Evolutionary conservation across 2,113 vertebrate genomes (phyloP).

Genomic region (Clarias batrachus): DNA sequence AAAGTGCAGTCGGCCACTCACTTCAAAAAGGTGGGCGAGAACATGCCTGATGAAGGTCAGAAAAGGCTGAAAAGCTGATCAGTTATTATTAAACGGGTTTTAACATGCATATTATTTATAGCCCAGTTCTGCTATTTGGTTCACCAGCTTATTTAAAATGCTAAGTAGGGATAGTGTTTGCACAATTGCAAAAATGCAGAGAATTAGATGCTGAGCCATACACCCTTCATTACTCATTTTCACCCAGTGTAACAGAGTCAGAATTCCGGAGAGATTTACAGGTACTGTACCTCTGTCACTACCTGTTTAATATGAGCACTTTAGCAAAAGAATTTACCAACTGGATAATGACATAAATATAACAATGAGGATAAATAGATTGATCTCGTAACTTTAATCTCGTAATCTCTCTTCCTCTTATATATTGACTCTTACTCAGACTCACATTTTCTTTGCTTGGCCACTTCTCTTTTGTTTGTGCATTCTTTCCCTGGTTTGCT

Average conservation of each 20-base stretch:
- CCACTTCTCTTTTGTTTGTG: not conserved
- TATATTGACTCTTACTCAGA: not conserved
- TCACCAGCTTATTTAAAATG: not conserved
- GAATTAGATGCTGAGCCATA: not conserved
- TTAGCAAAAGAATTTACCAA: not conserved
- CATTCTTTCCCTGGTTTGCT: not conserved
- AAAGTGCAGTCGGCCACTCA: constrained; percentile 90
- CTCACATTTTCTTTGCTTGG: not conserved
- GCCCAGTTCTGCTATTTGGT: not conserved
- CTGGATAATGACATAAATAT: not conserved
- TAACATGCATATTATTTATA: not conserved
- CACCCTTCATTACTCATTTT: not conserved
- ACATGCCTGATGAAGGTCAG: not conserved
- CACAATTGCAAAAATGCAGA: not conserved
- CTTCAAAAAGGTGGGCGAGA: constrained; percentile 82
- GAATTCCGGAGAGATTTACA: not conserved
- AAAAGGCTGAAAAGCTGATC: not conserved
- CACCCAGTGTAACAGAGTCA: no score
- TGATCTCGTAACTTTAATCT: not conserved
- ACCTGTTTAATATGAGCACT: not conserved
- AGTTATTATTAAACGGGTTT: not conserved
- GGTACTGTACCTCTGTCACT: not conserved
- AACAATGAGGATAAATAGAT: not conserved
- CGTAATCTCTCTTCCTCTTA: not conserved
- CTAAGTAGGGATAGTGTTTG: not conserved